Evolutionary conservation across 2,888 invertebrate genomes (phyloP), one percentile per base, ranked within the genome.

Genomic region (Stenolophus ochropezus): DNA sequence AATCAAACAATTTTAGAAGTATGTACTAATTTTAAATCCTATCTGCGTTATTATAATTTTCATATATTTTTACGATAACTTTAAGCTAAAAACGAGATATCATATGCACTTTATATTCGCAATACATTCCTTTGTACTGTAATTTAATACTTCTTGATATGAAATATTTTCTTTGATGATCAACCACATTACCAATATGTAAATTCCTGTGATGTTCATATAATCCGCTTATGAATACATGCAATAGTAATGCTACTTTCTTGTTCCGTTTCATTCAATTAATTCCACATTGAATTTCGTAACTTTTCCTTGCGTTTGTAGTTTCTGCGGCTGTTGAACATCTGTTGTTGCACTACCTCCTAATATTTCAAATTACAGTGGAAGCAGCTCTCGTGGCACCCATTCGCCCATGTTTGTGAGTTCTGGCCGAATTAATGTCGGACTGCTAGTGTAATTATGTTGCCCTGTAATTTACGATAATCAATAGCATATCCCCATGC

Each of bases 391-490:
- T 61, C 78, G 4, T 4, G 78, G 23, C 8, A 49, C 61, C 78
- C 47, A 78, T 78, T 78, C 23, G 49, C 49, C 16, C 16, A 78
- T 78, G 61, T 78, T 78, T 77, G 77, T 47, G 65, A 69, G 61
- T 61, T 42, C 65, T 25, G 25, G 49, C 65, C 78, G 61, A 78
- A 78, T 61, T 78, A 78, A 78, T 78, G 61, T 65, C 78, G 49
- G 65, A 42, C 23, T 42, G 65, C 20, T 33, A 21, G 16, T 47
- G 61, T 78, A 78, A 78, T 78, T 78, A 78, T 78, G 23, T 65
- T 78, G 58, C 65, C 51, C 47, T 78, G 78, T 61, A 78, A 78
- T 78, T 65, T 78, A 78, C 78, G 78, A 78, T 78, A 78, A 78
- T 78, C 78, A 78, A 78, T 61, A 78, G 78, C 61, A 61, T 42